These are phyloP conservation scores for Cephus spinipes DNA, from an alignment of 2,888 invertebrate genomes.

Conservation along the genomic window DNA sequence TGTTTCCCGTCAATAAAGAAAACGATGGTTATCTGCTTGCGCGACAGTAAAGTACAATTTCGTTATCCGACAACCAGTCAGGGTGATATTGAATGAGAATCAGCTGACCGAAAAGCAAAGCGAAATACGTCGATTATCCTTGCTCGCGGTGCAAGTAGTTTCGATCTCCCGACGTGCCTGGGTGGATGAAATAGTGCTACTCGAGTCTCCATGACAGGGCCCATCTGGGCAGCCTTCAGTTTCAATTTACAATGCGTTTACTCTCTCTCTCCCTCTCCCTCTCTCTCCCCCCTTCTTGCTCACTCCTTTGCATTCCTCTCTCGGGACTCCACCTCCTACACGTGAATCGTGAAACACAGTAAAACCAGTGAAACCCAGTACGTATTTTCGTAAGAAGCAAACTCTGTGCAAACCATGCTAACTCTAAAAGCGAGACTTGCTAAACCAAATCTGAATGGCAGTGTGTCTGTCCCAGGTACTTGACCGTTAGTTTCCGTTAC, in stretches of 20 bases:
- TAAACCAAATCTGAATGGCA: not conserved
- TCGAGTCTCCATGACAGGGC: constrained; percentile 47
- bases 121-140: not conserved
- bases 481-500: not conserved
- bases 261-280: not conserved
- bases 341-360: constrained; percentile 43
- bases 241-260: constrained; percentile 54
- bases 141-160: not conserved
- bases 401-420: not conserved
- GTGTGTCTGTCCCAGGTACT: not conserved
- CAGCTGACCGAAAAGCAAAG: not conserved
- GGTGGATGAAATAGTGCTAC: constrained; percentile 52
- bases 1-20: not conserved
- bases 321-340: constrained; percentile 44
- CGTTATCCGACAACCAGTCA: not conserved
- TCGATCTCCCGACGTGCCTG: constrained; percentile 38
- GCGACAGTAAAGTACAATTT: not conserved
- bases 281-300: constrained; percentile 21
- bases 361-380: not conserved
- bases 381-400: not conserved
- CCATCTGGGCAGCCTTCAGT: constrained; percentile 54
- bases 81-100: not conserved
- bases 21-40: not conserved
- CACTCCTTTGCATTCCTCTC: constrained; percentile 31
- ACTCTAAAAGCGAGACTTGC: not conserved